Evolutionary conservation across 2,797 vertebrate genomes (phyloP).

Genomic region (Mus caroli): DNA sequence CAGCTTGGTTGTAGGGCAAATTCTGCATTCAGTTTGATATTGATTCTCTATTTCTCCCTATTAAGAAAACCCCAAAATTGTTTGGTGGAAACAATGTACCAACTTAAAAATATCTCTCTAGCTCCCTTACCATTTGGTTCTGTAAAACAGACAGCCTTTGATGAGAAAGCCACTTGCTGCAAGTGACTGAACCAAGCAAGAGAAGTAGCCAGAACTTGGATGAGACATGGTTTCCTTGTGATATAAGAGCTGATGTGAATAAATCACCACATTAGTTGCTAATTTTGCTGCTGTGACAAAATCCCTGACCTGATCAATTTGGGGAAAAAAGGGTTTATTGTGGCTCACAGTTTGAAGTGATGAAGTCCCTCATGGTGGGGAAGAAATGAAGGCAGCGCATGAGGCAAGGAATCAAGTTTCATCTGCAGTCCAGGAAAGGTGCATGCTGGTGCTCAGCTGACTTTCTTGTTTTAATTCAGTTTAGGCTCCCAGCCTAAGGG

Average conservation of each 20-base stretch:
- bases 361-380: background rate
- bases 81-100: background rate
- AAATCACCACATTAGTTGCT: background rate
- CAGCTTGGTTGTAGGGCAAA: background rate
- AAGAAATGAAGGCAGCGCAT: background rate
- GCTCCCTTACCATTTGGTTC: background rate
- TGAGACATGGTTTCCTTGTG: background rate
- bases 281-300: background rate
- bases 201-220: background rate
- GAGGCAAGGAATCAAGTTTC: background rate
- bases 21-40: background rate
- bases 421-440: background rate
- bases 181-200: background rate
- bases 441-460: background rate
- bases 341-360: background rate
- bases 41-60: background rate
- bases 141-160: background rate
- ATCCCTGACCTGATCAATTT: background rate
- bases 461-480: background rate
- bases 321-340: background rate
- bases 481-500: background rate
- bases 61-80: conserved; percentile 78
- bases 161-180: background rate
- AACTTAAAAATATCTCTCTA: conserved; percentile 32
- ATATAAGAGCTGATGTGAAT: background rate